phyloP scores from a whole-genome alignment of 2,113 vertebrate genomes.

The Tylochromis polylepis region DNA sequence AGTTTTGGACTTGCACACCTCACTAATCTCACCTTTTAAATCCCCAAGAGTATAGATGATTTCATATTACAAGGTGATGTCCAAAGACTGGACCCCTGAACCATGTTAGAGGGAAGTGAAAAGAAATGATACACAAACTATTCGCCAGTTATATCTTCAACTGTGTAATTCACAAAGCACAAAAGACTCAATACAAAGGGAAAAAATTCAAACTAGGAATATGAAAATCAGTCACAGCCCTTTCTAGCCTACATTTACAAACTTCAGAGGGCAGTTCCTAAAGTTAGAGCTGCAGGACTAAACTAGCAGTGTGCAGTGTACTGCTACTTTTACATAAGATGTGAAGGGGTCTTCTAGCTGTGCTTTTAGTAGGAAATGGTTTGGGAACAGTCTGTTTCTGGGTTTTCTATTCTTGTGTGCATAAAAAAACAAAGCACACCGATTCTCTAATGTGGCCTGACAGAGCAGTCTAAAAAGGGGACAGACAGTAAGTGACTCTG shows the following conservation, averaged over 20 bases:
- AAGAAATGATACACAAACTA: background rate
- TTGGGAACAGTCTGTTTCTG: background rate
- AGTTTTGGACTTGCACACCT: background rate
- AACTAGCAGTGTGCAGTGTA: background rate
- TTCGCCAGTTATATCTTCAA: background rate
- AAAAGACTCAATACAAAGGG: background rate
- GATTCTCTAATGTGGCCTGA: conserved; percentile 10
- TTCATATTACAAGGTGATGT: background rate
- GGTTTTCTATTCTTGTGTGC: conserved; percentile 18
- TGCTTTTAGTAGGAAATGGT: background rate
- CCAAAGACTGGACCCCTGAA: background rate
- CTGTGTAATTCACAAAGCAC: background rate
- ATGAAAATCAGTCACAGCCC: background rate
- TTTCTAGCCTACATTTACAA: background rate
- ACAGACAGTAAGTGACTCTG: conserved; percentile 1
- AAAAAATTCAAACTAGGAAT: background rate
- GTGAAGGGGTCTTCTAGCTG: background rate
- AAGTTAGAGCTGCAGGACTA: background rate
- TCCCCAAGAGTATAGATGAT: background rate
- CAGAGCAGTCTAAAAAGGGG: background rate
- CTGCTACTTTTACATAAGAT: background rate
- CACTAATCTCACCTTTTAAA: background rate
- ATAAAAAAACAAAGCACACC: background rate
- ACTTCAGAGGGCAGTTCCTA: background rate
- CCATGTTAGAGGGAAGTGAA: background rate